These are phyloP conservation scores for Naja naja DNA, from an alignment of 2,113 vertebrate species.

Conservation along the genomic window DNA sequence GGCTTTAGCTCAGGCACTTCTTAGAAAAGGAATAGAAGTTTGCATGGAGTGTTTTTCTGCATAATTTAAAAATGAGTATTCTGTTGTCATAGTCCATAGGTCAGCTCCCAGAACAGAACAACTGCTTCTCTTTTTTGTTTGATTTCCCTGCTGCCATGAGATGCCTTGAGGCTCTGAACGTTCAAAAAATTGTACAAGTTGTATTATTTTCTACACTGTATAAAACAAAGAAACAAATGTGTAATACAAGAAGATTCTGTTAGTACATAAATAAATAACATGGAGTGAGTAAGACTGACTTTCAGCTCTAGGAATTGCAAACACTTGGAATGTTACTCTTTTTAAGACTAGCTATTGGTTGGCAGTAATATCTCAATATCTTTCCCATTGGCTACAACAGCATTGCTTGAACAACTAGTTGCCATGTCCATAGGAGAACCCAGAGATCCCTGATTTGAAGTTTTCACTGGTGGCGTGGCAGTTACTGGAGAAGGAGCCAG, in stretches of 20 bases:
- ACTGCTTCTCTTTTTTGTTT: constrained; percentile 37
- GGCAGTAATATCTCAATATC: constrained; percentile 89
- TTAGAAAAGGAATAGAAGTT: constrained; percentile 70
- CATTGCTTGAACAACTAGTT: constrained; percentile 74
- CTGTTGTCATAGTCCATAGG: constrained; percentile 51
- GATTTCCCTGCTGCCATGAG: constrained; percentile 46
- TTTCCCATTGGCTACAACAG: constrained; percentile 79
- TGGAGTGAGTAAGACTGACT: constrained; percentile 61
- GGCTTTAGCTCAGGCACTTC: constrained; percentile 78
- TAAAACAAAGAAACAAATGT: constrained; percentile 62
- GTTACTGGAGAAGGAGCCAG: constrained; percentile 85
- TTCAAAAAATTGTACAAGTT: constrained; percentile 63
- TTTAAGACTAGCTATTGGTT: constrained; percentile 75
- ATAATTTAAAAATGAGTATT: constrained; percentile 63
- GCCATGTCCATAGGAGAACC: constrained; percentile 72
- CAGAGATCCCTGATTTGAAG: constrained; percentile 58
- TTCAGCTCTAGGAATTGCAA: constrained; percentile 53
- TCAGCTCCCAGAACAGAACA: constrained; percentile 40
- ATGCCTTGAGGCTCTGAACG: constrained; percentile 60
- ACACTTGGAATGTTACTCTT: constrained; percentile 60
- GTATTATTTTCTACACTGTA: constrained; percentile 61
- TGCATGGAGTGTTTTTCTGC: constrained; percentile 62
- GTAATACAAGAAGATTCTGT: constrained; percentile 68
- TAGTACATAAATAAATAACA: constrained; percentile 80
- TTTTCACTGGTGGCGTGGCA: constrained; percentile 66